phyloP scores from a whole-genome alignment of 2,797 vertebrate species.

The Lithobates sylvaticus region DNA sequence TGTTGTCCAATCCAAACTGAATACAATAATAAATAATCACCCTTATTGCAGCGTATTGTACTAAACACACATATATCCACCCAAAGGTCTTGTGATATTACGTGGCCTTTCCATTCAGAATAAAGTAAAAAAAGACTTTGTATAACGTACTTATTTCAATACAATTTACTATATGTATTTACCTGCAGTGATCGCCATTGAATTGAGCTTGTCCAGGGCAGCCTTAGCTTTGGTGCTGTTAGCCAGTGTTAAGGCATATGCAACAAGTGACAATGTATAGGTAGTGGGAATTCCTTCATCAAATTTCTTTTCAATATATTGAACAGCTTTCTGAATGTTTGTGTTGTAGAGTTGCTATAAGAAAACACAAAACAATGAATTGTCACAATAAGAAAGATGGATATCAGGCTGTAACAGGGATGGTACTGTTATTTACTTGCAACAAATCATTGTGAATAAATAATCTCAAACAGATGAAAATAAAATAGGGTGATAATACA shows the following conservation, averaged over 20 bases:
- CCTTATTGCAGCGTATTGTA: no score
- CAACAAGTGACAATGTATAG: slow-evolving; percentile 75
- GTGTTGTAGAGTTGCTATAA: slow-evolving; percentile 25
- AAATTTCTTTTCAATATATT: slow-evolving; percentile 73
- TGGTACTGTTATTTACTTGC: no score
- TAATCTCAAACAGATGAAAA: no score
- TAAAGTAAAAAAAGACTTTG: neutral
- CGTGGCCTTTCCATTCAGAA: neutral
- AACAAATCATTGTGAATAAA: no score
- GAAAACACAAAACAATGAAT: neutral
- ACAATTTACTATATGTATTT: slow-evolving; percentile 4
- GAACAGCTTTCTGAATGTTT: slow-evolving; percentile 57
- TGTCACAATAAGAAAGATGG: no score
- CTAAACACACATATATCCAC: neutral
- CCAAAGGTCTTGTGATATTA: neutral
- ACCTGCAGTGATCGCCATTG: slow-evolving; percentile 72
- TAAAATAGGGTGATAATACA: no score
- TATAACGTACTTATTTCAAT: neutral
- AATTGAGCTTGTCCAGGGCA: slow-evolving; percentile 67
- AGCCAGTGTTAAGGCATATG: slow-evolving; percentile 73
- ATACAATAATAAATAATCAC: no score
- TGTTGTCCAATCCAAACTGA: no score
- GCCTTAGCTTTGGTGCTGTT: slow-evolving; percentile 62
- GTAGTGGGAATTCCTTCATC: slow-evolving; percentile 69
- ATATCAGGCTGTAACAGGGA: no score